These are phyloP conservation scores for Acipenser transmontanus DNA, from an alignment of 2,797 vertebrate genomes.

Conservation along the genomic window DNA sequence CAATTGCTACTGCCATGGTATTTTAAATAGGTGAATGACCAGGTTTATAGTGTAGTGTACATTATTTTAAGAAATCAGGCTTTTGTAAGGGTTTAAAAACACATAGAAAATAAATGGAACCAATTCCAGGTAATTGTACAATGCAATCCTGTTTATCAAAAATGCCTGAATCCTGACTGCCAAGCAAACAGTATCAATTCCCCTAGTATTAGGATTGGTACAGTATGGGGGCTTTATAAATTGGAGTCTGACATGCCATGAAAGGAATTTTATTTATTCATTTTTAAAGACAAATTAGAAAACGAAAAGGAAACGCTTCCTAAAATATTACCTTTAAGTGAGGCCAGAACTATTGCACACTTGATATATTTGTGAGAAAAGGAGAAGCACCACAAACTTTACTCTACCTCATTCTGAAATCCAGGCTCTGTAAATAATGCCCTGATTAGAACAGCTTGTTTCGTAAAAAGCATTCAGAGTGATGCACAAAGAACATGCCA, in stretches of 20 bases:
- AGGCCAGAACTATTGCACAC: no score
- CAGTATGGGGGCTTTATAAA: background rate
- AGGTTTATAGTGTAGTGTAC: background rate
- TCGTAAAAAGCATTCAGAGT: constrained; percentile 28
- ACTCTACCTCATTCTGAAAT: constrained; percentile 19
- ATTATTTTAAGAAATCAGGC: no score
- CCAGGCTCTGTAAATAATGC: constrained; percentile 27
- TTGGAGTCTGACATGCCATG: background rate
- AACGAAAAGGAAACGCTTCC: no score
- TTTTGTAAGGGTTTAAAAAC: no score
- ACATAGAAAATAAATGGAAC: no score
- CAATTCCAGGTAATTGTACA: no score
- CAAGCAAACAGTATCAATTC: background rate
- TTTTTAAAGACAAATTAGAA: no score
- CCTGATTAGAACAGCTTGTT: constrained; percentile 21
- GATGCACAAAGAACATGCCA: constrained; percentile 32
- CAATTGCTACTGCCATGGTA: background rate
- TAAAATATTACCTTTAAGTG: no score
- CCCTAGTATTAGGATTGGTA: background rate
- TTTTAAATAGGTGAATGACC: background rate
- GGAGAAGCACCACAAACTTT: background rate
- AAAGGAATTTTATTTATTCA: no score
- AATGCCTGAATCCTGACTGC: background rate
- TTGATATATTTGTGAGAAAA: no score
- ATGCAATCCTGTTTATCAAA: no score